Conservation (phyloP, 1,140 invertebrate species). For the Amphibalanus amphitrite region DNA sequence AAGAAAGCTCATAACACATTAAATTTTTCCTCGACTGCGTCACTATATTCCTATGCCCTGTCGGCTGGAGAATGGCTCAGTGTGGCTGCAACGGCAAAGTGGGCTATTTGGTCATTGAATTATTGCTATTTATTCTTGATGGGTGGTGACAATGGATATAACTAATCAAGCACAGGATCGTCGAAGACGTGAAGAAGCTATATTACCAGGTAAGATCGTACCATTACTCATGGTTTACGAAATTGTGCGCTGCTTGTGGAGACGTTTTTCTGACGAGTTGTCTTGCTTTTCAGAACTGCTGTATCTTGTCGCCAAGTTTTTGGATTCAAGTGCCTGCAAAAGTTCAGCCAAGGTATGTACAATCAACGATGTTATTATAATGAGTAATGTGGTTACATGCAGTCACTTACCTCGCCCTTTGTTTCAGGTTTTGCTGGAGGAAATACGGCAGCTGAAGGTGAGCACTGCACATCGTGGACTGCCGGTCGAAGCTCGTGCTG, state of each 20-base stretch:
- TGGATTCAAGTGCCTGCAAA: constrained; percentile 60
- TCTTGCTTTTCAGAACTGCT: constrained; percentile 55
- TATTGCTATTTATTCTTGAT: too few species aligned
- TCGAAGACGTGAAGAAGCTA: background rate
- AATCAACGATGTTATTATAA: constrained; percentile 12
- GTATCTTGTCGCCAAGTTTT: constrained; percentile 84
- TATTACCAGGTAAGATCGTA: background rate
- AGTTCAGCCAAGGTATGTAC: constrained; percentile 60
- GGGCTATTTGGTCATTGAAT: too few species aligned
- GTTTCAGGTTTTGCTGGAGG: constrained; percentile 46
- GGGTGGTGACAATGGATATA: too few species aligned
- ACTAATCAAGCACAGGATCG: background rate
- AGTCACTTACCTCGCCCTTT: constrained; percentile 20
- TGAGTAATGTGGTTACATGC: constrained; percentile 6
- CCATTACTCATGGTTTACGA: background rate
- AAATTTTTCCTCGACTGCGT: too few species aligned
- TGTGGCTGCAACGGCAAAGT: too few species aligned
- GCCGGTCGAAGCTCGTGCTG: constrained; percentile 14
- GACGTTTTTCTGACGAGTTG: background rate
- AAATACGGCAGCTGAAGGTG: constrained; percentile 57
- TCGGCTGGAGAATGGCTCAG: too few species aligned
- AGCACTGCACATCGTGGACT: constrained; percentile 25
- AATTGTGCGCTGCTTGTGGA: background rate
- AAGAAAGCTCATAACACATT: too few species aligned
- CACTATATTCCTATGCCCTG: too few species aligned